phyloP scores from a whole-genome alignment of 2,113 vertebrate species.

The Emberiza fucata region DNA sequence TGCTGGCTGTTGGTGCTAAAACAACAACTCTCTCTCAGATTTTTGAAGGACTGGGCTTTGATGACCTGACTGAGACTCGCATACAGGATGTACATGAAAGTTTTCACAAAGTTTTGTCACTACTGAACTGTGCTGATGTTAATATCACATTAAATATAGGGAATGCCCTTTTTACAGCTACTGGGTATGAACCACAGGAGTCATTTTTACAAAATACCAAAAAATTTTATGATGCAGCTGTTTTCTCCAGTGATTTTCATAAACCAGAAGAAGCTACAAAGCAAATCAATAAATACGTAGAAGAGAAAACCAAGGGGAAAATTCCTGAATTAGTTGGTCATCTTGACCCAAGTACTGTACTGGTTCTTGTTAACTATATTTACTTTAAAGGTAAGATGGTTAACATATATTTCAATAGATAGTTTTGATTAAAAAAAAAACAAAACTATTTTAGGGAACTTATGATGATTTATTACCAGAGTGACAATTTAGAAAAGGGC shows the following conservation, averaged over 20 bases:
- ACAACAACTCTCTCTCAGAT: constrained; percentile 78
- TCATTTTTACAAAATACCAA: constrained; percentile 71
- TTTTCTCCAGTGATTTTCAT: constrained; percentile 70
- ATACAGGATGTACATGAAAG: constrained; percentile 69
- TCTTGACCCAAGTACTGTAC: constrained; percentile 68
- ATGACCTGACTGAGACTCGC: not conserved
- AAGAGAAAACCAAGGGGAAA: constrained; percentile 77
- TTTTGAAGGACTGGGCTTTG: constrained; percentile 76
- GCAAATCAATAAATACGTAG: constrained; percentile 77
- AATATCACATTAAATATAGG: constrained; percentile 63
- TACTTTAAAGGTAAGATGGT: constrained; percentile 79
- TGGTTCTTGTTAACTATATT: constrained; percentile 85
- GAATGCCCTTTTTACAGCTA: constrained; percentile 73
- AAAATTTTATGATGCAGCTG: constrained; percentile 67
- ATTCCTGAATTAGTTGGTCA: constrained; percentile 74
- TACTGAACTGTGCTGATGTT: constrained; percentile 55
- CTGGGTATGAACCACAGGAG: constrained; percentile 41
- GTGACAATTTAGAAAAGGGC: not conserved
- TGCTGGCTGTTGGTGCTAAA: constrained; percentile 80
- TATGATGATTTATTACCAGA: not conserved
- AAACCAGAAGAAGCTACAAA: constrained; percentile 50
- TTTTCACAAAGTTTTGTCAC: constrained; percentile 74
- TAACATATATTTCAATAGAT: not conserved
- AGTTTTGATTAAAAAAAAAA: not conserved
- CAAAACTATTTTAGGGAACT: not conserved